A percentile compares a stretch with the other conserved stretches of the same genome.
phyloP scores from a whole-genome alignment of 2,113 vertebrate species.

The Mesitornis unicolor region DNA sequence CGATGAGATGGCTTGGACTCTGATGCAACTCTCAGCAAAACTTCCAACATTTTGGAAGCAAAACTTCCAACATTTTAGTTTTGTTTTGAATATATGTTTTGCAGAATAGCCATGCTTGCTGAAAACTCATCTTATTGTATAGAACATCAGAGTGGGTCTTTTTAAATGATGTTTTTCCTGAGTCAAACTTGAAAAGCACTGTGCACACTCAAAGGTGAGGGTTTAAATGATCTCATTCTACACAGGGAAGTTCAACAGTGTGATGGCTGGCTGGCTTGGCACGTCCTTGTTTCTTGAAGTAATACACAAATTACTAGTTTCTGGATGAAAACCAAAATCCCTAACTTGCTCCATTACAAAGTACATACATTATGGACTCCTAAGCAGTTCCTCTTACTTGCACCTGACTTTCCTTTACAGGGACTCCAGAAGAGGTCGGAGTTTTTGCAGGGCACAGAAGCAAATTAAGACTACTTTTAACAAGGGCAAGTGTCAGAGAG shows the following conservation, averaged over 20 bases:
- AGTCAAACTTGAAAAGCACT: not conserved
- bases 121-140: not conserved
- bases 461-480: not conserved
- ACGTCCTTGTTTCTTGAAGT: not conserved
- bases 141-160: not conserved
- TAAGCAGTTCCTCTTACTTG: not conserved
- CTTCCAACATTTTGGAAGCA: not conserved
- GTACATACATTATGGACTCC: not conserved
- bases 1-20: not conserved
- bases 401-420: not conserved
- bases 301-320: not conserved
- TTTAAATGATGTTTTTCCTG: not conserved
- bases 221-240: not conserved
- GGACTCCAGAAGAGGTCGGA: not conserved
- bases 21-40: not conserved
- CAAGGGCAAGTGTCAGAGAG: not conserved
- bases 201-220: not conserved
- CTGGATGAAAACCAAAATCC: not conserved
- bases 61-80: not conserved
- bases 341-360: not conserved
- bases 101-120: not conserved
- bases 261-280: not conserved
- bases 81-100: not conserved
- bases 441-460: not conserved
- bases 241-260: rapidly evolving